Percentiles rank a stretch among this genome's conserved stretches.
These are phyloP conservation scores for Bucorvus abyssinicus DNA, from an alignment of 2,797 vertebrate species.

Conservation along the genomic window DNA sequence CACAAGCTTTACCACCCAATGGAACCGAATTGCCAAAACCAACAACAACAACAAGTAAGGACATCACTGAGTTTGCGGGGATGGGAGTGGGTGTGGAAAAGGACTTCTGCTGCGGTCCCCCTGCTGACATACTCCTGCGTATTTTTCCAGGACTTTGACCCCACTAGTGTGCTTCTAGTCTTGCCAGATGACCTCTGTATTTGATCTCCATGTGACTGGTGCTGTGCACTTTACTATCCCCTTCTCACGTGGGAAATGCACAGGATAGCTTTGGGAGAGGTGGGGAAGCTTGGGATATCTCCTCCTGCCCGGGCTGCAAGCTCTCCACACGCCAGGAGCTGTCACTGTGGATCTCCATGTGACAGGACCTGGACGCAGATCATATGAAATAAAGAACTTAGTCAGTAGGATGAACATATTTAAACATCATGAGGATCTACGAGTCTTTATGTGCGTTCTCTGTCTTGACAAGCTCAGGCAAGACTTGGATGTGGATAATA, in stretches of 20 bases:
- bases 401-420: fast-evolving
- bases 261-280: fast-evolving
- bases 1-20: conserved; percentile 39
- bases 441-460: fast-evolving
- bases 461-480: background rate
- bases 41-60: conserved; percentile 51
- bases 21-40: conserved; percentile 34
- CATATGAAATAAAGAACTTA: fast-evolving
- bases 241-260: background rate
- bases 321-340: fast-evolving
- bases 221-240: background rate
- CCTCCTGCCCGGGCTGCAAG: background rate
- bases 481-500: background rate
- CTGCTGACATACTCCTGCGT: background rate
- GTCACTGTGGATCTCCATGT: fast-evolving
- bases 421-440: fast-evolving
- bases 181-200: background rate
- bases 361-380: background rate
- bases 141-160: background rate
- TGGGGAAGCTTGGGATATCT: background rate
- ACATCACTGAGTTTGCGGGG: fast-evolving
- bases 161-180: fast-evolving
- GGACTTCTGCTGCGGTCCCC: background rate
- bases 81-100: background rate
- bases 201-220: fast-evolving